Conservation (phyloP, 35 echinoderm and acorn worm genomes). For the Anneissia japonica region DNA sequence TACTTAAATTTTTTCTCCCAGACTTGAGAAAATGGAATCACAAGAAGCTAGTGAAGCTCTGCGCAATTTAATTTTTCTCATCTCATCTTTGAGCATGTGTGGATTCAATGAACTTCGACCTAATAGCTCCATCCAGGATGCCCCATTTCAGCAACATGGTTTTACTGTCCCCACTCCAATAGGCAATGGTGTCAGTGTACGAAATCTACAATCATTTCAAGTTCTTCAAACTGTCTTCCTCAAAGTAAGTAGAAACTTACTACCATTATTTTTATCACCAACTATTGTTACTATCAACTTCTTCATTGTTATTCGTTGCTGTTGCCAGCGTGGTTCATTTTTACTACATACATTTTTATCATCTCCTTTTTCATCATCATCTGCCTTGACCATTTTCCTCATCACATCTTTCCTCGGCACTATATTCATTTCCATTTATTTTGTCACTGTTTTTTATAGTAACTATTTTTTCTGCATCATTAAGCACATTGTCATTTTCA, state of each 20-base stretch:
- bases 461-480: too few relatives aligned
- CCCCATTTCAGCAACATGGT: conserved; percentile 82
- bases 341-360: too few relatives aligned
- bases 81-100: conserved; percentile 71
- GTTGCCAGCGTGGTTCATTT: too few relatives aligned
- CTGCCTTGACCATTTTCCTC: too few relatives aligned
- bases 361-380: too few relatives aligned
- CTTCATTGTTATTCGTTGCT: too few relatives aligned
- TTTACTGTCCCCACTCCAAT: conserved; percentile 80
- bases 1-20: conserved; percentile 4
- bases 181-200: conserved; percentile 84
- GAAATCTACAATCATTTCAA: conserved; percentile 98
- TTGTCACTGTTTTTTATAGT: too few relatives aligned
- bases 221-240: conserved; percentile 98
- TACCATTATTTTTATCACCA: too few relatives aligned
- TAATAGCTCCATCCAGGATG: conserved; percentile 75
- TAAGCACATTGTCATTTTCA: too few relatives aligned
- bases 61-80: conserved; percentile 69
- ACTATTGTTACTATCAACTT: too few relatives aligned
- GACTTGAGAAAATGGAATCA: conserved; percentile 79
- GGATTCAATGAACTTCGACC: conserved; percentile 88
- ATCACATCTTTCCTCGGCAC: too few relatives aligned
- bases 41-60: conserved; percentile 72
- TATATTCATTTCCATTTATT: too few relatives aligned
- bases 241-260: conserved; percentile 47